Percentiles rank a stretch among this genome's conserved stretches.
phyloP scores from a whole-genome alignment of 2,888 invertebrate species.

The Anthoptus insignis region DNA sequence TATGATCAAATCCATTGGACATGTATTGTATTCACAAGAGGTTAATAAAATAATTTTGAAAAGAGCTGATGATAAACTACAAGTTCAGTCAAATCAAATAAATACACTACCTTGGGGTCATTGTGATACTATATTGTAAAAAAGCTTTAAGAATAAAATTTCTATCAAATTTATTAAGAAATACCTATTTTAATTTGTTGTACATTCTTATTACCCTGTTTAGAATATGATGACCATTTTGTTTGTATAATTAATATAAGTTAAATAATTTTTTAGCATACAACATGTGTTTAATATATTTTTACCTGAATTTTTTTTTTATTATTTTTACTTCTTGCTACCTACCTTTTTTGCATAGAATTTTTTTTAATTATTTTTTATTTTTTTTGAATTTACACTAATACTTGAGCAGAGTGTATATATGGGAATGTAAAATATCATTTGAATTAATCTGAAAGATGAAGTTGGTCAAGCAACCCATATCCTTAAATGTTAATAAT shows the following conservation, averaged over 20 bases:
- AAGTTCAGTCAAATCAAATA: background rate
- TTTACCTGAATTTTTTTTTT: too few species aligned
- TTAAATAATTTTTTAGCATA: too few species aligned
- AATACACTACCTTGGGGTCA: background rate
- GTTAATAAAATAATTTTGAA: background rate
- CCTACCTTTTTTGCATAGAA: too few species aligned
- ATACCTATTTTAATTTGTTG: background rate
- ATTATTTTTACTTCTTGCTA: too few species aligned
- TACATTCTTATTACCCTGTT: background rate
- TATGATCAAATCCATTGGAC: background rate
- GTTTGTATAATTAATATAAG: background rate
- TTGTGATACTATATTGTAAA: background rate
- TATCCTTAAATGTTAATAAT: too few species aligned
- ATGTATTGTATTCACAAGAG: background rate
- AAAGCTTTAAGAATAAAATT: background rate
- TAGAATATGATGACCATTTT: background rate
- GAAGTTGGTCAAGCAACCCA: too few species aligned
- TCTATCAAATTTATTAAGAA: background rate
- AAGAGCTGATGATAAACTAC: background rate
- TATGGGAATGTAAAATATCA: too few species aligned
- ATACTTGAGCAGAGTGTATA: too few species aligned
- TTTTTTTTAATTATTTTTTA: too few species aligned
- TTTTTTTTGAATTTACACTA: too few species aligned
- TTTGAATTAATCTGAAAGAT: too few species aligned
- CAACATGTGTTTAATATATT: too few species aligned